These are phyloP conservation scores for Elmis aenea DNA, from an alignment of 2,888 invertebrate species.

Conservation along the genomic window DNA sequence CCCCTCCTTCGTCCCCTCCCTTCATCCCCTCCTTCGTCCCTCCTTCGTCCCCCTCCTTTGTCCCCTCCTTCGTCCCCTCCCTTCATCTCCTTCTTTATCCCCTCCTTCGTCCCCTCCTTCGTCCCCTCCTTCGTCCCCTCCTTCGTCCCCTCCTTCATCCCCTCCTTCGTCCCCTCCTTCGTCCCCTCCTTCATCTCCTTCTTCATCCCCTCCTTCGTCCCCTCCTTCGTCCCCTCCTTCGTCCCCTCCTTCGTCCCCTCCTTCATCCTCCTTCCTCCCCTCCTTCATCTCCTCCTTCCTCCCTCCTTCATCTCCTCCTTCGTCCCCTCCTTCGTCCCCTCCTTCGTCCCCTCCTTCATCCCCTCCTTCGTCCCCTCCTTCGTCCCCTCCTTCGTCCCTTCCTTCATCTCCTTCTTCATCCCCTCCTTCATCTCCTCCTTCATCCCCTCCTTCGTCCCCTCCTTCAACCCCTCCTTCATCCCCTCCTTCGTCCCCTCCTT, in stretches of 20 bases:
- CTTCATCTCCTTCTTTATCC: slow-evolving; percentile 2
- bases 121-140: slow-evolving; percentile 11
- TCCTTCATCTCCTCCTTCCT: slow-evolving; percentile 1
- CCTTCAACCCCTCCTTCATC: too few species aligned
- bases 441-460: too few species aligned
- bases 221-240: slow-evolving; percentile 1
- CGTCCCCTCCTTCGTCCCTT: too few species aligned
- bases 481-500: too few species aligned
- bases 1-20: slow-evolving; percentile 9
- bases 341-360: neutral
- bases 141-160: too few species aligned
- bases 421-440: too few species aligned
- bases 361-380: too few species aligned
- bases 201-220: too few species aligned
- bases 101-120: slow-evolving; percentile 2
- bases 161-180: slow-evolving; percentile 3
- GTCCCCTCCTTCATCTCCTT: slow-evolving; percentile 5
- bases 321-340: slow-evolving; percentile 4
- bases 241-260: slow-evolving; percentile 7
- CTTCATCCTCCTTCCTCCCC: slow-evolving; percentile 1
- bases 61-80: neutral
- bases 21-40: slow-evolving; percentile 12
- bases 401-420: too few species aligned
- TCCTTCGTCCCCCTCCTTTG: slow-evolving; percentile 11
- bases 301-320: too few species aligned